Evolutionary conservation across 2,888 invertebrate species (phyloP), one percentile per base, ranked within the genome.

Genomic region (Tenthredo livida): DNA sequence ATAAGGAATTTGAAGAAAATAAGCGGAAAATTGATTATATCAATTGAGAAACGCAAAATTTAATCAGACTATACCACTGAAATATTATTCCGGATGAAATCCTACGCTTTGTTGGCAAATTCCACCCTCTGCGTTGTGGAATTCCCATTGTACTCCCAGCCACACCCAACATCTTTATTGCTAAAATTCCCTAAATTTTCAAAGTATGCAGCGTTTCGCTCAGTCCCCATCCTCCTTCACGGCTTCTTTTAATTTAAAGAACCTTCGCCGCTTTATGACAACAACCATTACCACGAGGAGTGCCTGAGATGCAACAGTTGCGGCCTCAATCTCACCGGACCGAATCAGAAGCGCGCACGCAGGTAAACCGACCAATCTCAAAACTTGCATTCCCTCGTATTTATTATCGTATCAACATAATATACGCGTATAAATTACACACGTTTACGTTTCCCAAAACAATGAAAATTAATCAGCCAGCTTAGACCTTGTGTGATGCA

Each of bases 231-330:
- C 40, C 17, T 33, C 29, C 47, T 40, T 80, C 21, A 70, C 43
- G 29, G 3, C 33, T 80, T 88, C 86, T 86, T 86, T 88, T 87
- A 87, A 88, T 90, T 95, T 95, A 43, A 96, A 98, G 98, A 98
- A 94, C 98, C 98, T 89, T 97, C 98, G 87, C 97, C 97, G 89
- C 94, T 98, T 90, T 98, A 98, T 94, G 98, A 98, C 95, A 98
- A 98, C 96, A 97, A 98, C 94, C 97, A 98, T 94, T 98, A 98
- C 94, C 98, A 98, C 96, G 98, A 98, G 95, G 98, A 98, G 96
- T 98, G 98, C 95, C 96, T 98, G 92, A 97, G 97, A 92, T 98
- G 98, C 97, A 98, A 98, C 95, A 98, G 98, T 92, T 98, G 98
- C 94, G 98, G 98, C 92, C 95, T 98, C 94, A 98, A 98, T 95